phyloP scores from a whole-genome alignment of 2,113 vertebrate species.

The Centrocercus urophasianus region DNA sequence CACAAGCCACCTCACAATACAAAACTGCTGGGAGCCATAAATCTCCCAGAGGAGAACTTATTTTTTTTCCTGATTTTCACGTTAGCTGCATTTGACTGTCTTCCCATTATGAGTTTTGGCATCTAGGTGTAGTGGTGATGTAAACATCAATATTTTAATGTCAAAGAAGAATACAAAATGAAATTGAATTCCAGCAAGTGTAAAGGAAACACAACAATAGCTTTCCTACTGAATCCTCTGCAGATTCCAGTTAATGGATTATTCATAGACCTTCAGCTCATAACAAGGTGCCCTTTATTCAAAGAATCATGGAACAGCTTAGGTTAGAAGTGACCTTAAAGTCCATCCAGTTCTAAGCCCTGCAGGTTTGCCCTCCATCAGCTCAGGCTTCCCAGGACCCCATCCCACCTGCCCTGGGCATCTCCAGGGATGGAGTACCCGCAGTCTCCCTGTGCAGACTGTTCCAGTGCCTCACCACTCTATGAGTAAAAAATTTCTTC shows the following conservation, averaged over 20 bases:
- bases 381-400: no score
- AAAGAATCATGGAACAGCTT: no score
- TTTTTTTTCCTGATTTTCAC: slow-evolving; percentile 35
- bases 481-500: no score
- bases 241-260: slow-evolving; percentile 69
- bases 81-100: slow-evolving; percentile 29
- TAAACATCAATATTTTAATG: slow-evolving; percentile 69
- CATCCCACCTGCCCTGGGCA: no score
- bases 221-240: slow-evolving; percentile 47
- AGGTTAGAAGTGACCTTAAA: no score
- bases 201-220: slow-evolving; percentile 11
- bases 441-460: no score
- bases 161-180: slow-evolving; percentile 47
- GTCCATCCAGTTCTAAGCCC: no score
- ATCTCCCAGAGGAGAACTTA: not conserved
- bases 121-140: slow-evolving; percentile 11
- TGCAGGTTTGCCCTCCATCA: no score
- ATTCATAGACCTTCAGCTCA: slow-evolving; percentile 59
- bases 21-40: slow-evolving; percentile 17
- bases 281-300: slow-evolving; percentile 44
- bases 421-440: no score
- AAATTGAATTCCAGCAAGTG: slow-evolving; percentile 58
- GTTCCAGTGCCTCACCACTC: no score
- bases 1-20: not conserved
- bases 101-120: slow-evolving; percentile 7